These are phyloP conservation scores for Malacosoma neustria DNA, from an alignment of 2,888 invertebrate species.

Conservation along the genomic window DNA sequence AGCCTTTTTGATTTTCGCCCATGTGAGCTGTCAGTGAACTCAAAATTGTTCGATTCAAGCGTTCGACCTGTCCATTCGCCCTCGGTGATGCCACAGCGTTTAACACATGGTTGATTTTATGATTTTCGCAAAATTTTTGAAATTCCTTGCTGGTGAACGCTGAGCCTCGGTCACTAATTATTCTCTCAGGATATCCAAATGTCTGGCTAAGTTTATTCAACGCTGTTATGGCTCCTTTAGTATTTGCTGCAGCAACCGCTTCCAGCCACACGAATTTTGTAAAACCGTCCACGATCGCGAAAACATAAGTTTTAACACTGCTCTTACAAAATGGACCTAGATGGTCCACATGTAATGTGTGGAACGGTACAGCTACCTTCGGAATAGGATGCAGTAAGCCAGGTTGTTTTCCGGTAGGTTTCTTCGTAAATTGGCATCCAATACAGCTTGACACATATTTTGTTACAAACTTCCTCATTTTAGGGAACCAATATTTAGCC, in stretches of 20 bases:
- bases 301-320: conserved; percentile 9
- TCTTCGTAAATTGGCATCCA: not conserved
- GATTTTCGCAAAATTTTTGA: conserved; percentile 1
- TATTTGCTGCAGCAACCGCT: conserved; percentile 9
- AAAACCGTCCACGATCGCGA: conserved; percentile 14
- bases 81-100: not conserved
- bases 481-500: not conserved
- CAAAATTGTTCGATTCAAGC: not conserved
- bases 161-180: conserved; percentile 14
- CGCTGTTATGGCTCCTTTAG: conserved; percentile 12
- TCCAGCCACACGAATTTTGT: conserved; percentile 11
- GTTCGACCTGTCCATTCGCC: not conserved
- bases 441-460: not conserved
- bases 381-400: not conserved
- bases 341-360: conserved; percentile 9
- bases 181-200: conserved; percentile 14
- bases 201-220: conserved; percentile 12
- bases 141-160: conserved; percentile 2
- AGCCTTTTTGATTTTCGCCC: not conserved
- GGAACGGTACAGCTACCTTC: conserved; percentile 6
- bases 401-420: not conserved
- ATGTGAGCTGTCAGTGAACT: not conserved
- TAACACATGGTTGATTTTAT: not conserved
- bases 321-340: conserved; percentile 13
- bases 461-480: not conserved